Evolutionary conservation across 2,888 invertebrate species (phyloP).

Genomic region (Nasonia oneida): DNA sequence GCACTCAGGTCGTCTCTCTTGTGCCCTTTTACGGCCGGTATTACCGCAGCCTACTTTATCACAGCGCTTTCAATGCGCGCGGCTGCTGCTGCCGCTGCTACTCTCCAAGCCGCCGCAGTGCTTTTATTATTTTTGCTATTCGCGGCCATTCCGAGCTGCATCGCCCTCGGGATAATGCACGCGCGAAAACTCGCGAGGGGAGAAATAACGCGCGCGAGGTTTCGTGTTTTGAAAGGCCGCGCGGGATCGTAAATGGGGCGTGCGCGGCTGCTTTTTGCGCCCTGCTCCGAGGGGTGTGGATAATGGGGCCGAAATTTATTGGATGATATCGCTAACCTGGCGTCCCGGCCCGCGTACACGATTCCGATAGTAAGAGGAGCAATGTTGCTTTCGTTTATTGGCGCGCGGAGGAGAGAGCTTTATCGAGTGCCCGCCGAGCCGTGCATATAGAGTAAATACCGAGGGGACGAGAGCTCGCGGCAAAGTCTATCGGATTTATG

Average conservation of each 20-base stretch:
- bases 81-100: not conserved
- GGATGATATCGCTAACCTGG: not conserved
- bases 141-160: constrained; percentile 44
- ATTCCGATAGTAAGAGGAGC: not conserved
- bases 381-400: not conserved
- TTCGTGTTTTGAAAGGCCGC: constrained; percentile 22
- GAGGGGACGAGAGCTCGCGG: not conserved
- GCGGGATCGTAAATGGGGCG: constrained; percentile 11
- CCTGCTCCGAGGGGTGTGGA: not conserved
- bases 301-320: constrained; percentile 37
- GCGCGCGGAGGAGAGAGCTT: not conserved
- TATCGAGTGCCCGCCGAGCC: not conserved
- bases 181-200: constrained; percentile 33
- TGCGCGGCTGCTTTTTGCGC: not conserved
- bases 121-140: constrained; percentile 64
- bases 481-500: not conserved
- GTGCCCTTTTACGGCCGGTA: constrained; percentile 60
- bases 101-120: not conserved
- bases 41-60: constrained; percentile 64
- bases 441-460: too few species aligned
- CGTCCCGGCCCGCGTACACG: not conserved
- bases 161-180: constrained; percentile 28
- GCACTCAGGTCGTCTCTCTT: not conserved
- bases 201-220: constrained; percentile 24
- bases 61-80: constrained; percentile 63